Evolutionary conservation across 23 tunicate species (phyloP), one percentile per base, ranked within the genome.

Genomic region (Ciona savignyi): DNA sequence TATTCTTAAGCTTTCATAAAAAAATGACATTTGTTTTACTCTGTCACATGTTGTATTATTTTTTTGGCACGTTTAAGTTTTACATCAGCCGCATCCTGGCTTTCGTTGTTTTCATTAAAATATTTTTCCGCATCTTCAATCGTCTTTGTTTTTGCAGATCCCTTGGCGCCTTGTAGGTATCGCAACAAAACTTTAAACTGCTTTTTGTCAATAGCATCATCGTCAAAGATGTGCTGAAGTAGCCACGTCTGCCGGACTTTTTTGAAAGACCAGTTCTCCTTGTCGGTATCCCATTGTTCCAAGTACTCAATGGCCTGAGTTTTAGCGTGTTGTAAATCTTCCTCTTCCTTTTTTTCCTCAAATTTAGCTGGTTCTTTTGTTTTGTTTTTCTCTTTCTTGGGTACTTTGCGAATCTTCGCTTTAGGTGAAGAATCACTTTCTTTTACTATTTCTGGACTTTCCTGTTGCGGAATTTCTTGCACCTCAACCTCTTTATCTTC

Each of bases 231-330:
- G 26, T 89, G 49, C 30, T 75, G 32, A 0, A 89, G 27, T 73
- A 89, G 60, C 88, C 88, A 89, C 4, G 51, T 35, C 63, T 89
- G 88, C 31, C 84, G 51, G 20, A 60, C 77, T 62, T 89, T 89
- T 32, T 68, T 83, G 67, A 89, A 89, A 19, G 76, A 51, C 88
- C 88, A 89, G 60, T 74, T 73, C 1, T 26, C 32, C 60, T 71
- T 82, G 72, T 89, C 72, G 27, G 78, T 78, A 62, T 83, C 74
- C 96, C 96, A 89, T 29, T n/a, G 34, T 30, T 71, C n/a, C 28
- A 89, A 62, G 60, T 89, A 78, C 1, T 26, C 66, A 3, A 89
- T 21, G 23, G 83, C 85, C 20, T 23, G 62, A 35, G 67, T 34
- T 23, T 85, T n/a, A n/a, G n/a, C n/a, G 1, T 68, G 23, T 27